phyloP scores from a whole-genome alignment of 2,888 invertebrate species.

The Trichopoda pennipes region DNA sequence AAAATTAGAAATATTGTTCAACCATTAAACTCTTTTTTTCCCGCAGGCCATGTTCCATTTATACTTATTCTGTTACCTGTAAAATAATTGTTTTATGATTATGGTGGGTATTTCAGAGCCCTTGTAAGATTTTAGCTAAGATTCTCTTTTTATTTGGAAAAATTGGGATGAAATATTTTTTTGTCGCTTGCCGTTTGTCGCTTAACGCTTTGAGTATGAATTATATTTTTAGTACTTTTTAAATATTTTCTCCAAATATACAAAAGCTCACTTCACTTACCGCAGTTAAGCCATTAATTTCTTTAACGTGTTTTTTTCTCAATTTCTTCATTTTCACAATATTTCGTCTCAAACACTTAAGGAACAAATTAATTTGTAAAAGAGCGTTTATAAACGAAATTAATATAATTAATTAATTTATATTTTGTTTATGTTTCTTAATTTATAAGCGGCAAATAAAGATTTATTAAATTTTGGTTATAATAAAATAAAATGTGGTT shows the following conservation, averaged over 20 bases:
- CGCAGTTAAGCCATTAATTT: slow-evolving; percentile 13
- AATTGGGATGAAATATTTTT: too few relatives aligned
- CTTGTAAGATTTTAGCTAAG: too few relatives aligned
- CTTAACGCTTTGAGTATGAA: too few relatives aligned
- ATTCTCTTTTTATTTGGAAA: too few relatives aligned
- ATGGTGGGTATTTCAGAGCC: too few relatives aligned
- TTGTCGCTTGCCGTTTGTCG: not conserved
- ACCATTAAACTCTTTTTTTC: too few relatives aligned
- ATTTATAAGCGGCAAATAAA: not conserved
- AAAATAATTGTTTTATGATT: too few relatives aligned
- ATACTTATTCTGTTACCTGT: too few relatives aligned
- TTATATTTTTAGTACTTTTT: not conserved
- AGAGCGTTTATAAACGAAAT: not conserved
- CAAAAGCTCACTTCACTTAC: not conserved
- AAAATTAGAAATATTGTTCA: too few relatives aligned
- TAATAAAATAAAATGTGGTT: not conserved
- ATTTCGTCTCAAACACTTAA: not conserved
- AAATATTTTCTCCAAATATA: not conserved
- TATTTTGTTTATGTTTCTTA: not conserved
- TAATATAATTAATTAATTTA: slow-evolving; percentile 1
- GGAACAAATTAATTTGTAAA: not conserved
- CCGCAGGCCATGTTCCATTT: too few relatives aligned
- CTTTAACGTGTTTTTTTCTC: not conserved
- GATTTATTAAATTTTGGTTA: slow-evolving; percentile 7
- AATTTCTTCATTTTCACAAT: not conserved